These are phyloP conservation scores for Rhabdornis inornatus DNA, from an alignment of 2,113 vertebrate species.

Conservation along the genomic window DNA sequence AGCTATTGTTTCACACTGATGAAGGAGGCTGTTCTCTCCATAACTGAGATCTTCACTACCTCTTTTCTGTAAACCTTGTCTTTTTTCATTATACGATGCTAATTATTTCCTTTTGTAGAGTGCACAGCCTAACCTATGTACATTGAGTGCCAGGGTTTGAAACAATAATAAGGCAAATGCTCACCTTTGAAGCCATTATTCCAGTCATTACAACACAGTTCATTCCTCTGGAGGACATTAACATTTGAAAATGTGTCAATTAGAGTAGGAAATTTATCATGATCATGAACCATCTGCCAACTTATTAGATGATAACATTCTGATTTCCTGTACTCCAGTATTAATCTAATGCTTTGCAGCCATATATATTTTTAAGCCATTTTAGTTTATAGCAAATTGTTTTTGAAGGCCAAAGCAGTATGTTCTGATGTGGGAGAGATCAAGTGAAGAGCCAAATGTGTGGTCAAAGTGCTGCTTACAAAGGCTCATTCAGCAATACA, in stretches of 20 bases:
- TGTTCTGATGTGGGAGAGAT: conserved; percentile 27
- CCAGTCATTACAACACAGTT: conserved; percentile 74
- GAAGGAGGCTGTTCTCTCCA: conserved; percentile 43
- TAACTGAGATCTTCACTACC: conserved; percentile 53
- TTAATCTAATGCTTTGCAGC: conserved; percentile 48
- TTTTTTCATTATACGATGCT: conserved; percentile 30
- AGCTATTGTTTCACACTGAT: conserved; percentile 59
- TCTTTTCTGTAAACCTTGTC: conserved; percentile 47
- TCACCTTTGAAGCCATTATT: conserved; percentile 74
- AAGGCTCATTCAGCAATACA: neutral
- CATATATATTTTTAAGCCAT: conserved; percentile 44
- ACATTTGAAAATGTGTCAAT: conserved; percentile 77
- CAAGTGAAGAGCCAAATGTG: neutral
- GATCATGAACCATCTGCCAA: conserved; percentile 65
- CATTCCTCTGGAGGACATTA: conserved; percentile 74
- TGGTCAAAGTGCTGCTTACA: neutral
- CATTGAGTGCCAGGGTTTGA: conserved; percentile 59
- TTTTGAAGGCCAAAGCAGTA: conserved; percentile 28
- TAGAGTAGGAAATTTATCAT: conserved; percentile 69
- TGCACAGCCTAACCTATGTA: conserved; percentile 64
- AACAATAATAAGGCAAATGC: conserved; percentile 66
- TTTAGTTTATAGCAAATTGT: conserved; percentile 22
- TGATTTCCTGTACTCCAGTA: conserved; percentile 44
- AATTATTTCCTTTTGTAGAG: conserved; percentile 70
- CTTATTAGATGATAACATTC: conserved; percentile 67